Percentiles rank a stretch among this genome's conserved stretches.
Evolutionary conservation across 2,113 vertebrate genomes (phyloP).

Genomic region (Verasper variegatus): DNA sequence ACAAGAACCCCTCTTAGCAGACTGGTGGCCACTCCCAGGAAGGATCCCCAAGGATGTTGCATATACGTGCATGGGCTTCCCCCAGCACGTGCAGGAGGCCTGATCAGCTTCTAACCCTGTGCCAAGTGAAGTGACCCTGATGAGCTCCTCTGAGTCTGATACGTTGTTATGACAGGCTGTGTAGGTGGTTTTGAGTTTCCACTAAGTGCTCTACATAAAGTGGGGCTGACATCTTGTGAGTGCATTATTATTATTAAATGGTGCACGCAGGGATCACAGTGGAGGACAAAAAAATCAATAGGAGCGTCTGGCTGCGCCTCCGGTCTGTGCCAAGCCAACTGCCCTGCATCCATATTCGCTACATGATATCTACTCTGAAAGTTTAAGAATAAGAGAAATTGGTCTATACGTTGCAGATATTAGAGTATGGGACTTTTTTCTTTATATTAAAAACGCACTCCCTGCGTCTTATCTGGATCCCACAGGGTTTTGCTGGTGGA

Average conservation of each 20-base stretch:
- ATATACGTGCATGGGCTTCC: conserved; percentile 54
- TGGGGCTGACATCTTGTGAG: conserved; percentile 45
- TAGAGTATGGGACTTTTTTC: not conserved
- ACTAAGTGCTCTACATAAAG: conserved; percentile 49
- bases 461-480: not conserved
- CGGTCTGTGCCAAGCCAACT: not conserved
- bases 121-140: conserved; percentile 29
- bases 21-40: conserved; percentile 15
- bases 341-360: no score
- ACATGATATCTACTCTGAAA: conserved; percentile 14
- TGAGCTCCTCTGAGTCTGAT: conserved; percentile 2
- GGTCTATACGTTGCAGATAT: not conserved
- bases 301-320: conserved; percentile 48
- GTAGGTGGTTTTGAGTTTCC: conserved; percentile 40
- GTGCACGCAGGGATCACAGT: conserved; percentile 39
- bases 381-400: not conserved
- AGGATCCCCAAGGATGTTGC: conserved; percentile 59
- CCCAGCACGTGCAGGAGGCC: conserved; percentile 40
- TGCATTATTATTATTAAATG: conserved; percentile 38
- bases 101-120: conserved; percentile 50
- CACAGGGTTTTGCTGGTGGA: conserved; percentile 25
- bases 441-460: not conserved
- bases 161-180: conserved; percentile 4
- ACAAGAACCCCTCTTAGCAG: conserved; percentile 23
- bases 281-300: conserved; percentile 61